Evolutionary conservation across 2,797 vertebrate genomes (phyloP).

Genomic region (Danionella dracula): DNA sequence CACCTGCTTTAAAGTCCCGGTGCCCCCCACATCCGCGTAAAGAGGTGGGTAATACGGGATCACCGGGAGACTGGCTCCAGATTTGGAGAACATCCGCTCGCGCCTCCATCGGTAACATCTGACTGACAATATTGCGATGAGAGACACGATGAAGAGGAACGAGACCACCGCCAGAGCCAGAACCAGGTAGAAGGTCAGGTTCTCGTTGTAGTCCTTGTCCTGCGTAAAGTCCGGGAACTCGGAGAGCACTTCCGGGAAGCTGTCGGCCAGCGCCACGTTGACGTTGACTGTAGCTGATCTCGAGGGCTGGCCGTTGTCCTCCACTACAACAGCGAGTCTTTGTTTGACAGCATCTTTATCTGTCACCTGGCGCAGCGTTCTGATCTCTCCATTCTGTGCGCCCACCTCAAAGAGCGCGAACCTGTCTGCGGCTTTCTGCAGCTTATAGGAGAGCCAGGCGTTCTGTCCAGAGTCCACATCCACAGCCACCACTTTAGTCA

Average conservation of each 20-base stretch:
- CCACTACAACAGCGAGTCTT: conserved; percentile 68
- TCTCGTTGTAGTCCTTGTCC: conserved; percentile 25
- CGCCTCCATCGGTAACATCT: conserved; percentile 40
- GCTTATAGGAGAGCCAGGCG: conserved; percentile 74
- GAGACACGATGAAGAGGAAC: conserved; percentile 55
- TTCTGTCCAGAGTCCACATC: conserved; percentile 74
- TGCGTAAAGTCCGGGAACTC: conserved; percentile 35
- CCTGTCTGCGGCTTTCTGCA: conserved; percentile 71
- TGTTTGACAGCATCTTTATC: conserved; percentile 73
- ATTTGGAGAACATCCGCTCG: conserved; percentile 31
- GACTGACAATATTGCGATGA: conserved; percentile 3
- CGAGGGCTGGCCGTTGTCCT: conserved; percentile 65
- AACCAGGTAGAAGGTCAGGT: conserved; percentile 33
- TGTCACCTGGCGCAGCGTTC: conserved; percentile 65
- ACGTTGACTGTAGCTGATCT: conserved; percentile 70
- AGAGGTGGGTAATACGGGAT: conserved; percentile 39
- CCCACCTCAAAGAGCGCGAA: conserved; percentile 74
- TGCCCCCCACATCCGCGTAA: conserved; percentile 39
- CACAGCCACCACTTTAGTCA: conserved; percentile 81
- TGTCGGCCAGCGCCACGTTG: conserved; percentile 72
- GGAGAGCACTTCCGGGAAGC: conserved; percentile 68
- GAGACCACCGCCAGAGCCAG: conserved; percentile 46
- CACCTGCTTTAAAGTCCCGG: conserved; percentile 50
- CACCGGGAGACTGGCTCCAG: conserved; percentile 29
- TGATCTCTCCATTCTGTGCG: conserved; percentile 74